Conservation (phyloP, 2,113 vertebrate genomes). For the Paratilapia polleni region DNA sequence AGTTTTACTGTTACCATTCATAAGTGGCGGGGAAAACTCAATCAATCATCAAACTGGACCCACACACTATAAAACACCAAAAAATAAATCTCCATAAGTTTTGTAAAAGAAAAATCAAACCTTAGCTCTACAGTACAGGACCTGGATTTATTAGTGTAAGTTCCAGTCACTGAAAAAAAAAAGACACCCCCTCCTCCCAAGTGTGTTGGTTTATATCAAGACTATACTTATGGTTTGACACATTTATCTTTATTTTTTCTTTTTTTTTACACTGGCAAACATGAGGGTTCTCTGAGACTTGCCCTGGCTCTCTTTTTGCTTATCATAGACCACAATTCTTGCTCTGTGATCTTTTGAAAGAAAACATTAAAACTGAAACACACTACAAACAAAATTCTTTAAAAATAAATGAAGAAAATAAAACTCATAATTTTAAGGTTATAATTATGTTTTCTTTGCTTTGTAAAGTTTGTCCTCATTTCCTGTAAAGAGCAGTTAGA, state of each 20-base stretch:
- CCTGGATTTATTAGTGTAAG: slow-evolving; percentile 60
- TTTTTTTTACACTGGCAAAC: slow-evolving; percentile 48
- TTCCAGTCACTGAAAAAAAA: slow-evolving; percentile 57
- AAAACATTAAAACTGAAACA: slow-evolving; percentile 21
- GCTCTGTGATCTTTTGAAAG: slow-evolving; percentile 11
- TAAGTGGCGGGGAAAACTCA: slow-evolving; percentile 6
- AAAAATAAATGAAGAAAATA: neutral
- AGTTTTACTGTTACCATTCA: slow-evolving; percentile 54
- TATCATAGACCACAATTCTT: neutral
- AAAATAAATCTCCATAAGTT: slow-evolving; percentile 56
- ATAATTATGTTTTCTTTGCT: slow-evolving; percentile 17
- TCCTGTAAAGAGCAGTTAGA: slow-evolving; percentile 20
- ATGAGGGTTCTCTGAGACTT: slow-evolving; percentile 15
- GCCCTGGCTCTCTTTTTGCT: slow-evolving; percentile 23
- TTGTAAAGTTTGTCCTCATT: slow-evolving; percentile 25
- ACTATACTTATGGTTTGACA: slow-evolving; percentile 63
- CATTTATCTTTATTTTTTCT: slow-evolving; percentile 21
- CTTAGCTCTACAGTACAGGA: slow-evolving; percentile 26
- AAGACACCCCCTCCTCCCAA: neutral
- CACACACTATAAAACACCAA: slow-evolving; percentile 49
- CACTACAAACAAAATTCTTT: neutral
- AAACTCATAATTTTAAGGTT: neutral
- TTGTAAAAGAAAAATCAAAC: slow-evolving; percentile 23
- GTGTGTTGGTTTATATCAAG: slow-evolving; percentile 51
- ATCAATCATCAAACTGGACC: slow-evolving; percentile 24